Base-by-base conservation (phyloP, 1,140 invertebrate genomes). In the Eupeodes corollae region DNA sequence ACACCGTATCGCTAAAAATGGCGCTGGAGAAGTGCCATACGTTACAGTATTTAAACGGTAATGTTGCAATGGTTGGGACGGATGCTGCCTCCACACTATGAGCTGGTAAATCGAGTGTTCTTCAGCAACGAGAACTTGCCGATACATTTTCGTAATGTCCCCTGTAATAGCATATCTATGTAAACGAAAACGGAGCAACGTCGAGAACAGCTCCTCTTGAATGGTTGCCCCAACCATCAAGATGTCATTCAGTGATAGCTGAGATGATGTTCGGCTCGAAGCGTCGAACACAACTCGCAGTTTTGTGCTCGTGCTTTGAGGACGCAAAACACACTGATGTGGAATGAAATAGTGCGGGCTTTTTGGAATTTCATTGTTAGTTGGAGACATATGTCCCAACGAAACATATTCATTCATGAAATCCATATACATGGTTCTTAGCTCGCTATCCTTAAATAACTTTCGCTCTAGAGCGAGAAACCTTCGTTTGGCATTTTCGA, bases 171-270 rank as follows among this genome's bases (percentile, higher is more conserved):
- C 49, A 53, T 42, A 39, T 52, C 47, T 2, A 56, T 53, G 14
- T 57, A 47, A 60, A 61, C 71, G 10, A 70, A 39, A 42, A 69
- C 68, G 40, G 56, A 46, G 47, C 65, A 68, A 31, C 59, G 56
- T 46, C 64, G 53, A 6, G 48, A 52, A 54, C 63, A 54, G 14
- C n/a, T 52, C 51, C 5, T 35, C 21, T 43, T 52, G 51, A 21
- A 52, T 19, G 8, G 32, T 49, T 15, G 51, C 44, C 3, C 51
- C 51, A 33, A 34, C 19, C n/a, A 37, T 35, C 13, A 52, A 30
- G 6, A 32, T 16, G 12, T 50, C 48, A 42, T 53, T 59, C 16
- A 62, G 43, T 9, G 54, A 56, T 13, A 50, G 13, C 5, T 49
- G 51, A 21, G 9, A 31, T 1, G 37, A 41, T 11, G 45, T 43